phyloP scores from a whole-genome alignment of 2,113 vertebrate species.

The Sigmodon hispidus region DNA sequence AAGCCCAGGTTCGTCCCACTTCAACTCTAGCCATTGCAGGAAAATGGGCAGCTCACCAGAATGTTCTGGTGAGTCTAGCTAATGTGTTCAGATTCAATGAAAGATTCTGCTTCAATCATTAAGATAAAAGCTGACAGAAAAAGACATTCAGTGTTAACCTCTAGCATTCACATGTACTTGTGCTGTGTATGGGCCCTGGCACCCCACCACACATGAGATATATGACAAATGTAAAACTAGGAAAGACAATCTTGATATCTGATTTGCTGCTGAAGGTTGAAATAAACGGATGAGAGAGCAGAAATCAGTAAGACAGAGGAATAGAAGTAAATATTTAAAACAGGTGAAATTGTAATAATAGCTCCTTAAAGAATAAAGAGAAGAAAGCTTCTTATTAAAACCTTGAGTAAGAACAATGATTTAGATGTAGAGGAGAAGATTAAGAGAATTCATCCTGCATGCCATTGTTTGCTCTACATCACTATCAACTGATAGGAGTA shows the following conservation, averaged over 20 bases:
- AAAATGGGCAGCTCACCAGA: background rate
- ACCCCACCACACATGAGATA: background rate
- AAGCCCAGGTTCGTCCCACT: background rate
- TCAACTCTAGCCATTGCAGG: background rate
- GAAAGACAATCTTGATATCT: background rate
- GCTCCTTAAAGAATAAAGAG: background rate
- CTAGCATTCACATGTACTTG: too few species aligned
- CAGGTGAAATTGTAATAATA: background rate
- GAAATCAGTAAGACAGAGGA: background rate
- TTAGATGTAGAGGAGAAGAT: background rate
- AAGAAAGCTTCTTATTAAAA: slow-evolving; percentile 2
- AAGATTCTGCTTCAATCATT: background rate
- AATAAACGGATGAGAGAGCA: background rate
- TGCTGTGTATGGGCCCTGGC: background rate
- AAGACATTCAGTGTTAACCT: background rate
- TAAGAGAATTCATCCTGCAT: background rate
- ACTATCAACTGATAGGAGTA: background rate
- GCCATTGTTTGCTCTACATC: background rate
- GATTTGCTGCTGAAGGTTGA: background rate
- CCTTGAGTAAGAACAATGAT: background rate
- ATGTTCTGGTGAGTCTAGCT: background rate
- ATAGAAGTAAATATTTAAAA: background rate
- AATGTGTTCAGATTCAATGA: background rate
- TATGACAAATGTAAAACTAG: background rate
- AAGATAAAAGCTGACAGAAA: background rate